Evolutionary conservation across 1,140 invertebrate species (phyloP), one percentile per base, ranked within the genome.

Genomic region (Euschistus heros): DNA sequence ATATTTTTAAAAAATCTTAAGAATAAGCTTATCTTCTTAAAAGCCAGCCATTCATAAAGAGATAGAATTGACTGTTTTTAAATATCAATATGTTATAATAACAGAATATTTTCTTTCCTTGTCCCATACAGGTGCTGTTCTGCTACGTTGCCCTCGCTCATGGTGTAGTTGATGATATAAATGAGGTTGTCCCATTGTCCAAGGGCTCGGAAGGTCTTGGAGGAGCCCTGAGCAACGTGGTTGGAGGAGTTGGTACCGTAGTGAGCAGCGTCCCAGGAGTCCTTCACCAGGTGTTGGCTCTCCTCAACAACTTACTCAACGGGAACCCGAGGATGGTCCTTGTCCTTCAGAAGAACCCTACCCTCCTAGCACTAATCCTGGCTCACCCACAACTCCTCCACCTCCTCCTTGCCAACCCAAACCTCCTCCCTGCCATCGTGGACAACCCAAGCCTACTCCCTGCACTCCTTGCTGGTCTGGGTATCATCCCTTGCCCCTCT

Each of bases 371-470:
- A 2, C 54, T 57, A 1, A 24, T 57, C 20, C 54, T 57, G 20
- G 20, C 54, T 5, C 18, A 57, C 54, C 54, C 54, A 15, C 14
- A 24, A 20, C 54, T 57, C 54, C 24, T 57, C 4, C 18, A 57
- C 54, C 54, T 57, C 20, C 24, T 57, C 2, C 24, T 57, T 7
- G n/a, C 54, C n/a, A 57, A 57, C 24, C 54, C 54, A 4, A 22
- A 57, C 20, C 54, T 57, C 20, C 54, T 57, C 22, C 54, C 54
- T 6, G 54, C 54, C 24, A 57, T 57, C 54, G 14, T 57, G 54
- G 54, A 57, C 54, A 57, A 57, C 54, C 54, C 54, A 0, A 24
- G 54, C 54, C 54, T 57, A 2, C 24, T 57, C 20, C 24, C 54
- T 13, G 24, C 24, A 4, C 18, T 57, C 54, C 18, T 57, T 15